Conservation (phyloP, 2,797 vertebrate genomes). For the Xyrichtys novacula region DNA sequence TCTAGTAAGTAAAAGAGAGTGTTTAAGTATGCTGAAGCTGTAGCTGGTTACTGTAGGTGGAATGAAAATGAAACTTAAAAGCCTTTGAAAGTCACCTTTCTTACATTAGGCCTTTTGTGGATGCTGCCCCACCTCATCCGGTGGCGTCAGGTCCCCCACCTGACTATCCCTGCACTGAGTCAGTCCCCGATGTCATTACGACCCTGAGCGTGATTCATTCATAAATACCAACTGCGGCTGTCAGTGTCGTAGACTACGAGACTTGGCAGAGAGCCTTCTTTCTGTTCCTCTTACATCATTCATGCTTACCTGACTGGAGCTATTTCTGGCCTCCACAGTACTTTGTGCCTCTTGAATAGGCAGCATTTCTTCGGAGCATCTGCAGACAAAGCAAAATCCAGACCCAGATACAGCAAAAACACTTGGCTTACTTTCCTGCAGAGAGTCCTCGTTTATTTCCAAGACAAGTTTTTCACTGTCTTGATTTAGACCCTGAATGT, state of each 20-base stretch:
- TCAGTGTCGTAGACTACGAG: conserved; percentile 71
- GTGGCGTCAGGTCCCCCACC: conserved; percentile 44
- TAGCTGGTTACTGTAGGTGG: neutral
- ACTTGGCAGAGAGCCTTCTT: conserved; percentile 71
- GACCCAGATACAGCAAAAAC: conserved; percentile 58
- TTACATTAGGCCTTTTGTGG: conserved; percentile 29
- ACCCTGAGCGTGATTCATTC: conserved; percentile 74
- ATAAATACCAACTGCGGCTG: conserved; percentile 73
- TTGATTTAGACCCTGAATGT: conserved; percentile 49
- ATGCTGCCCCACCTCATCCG: conserved; percentile 34
- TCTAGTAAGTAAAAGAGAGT: neutral
- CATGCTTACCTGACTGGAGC: conserved; percentile 78
- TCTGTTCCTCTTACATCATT: conserved; percentile 78
- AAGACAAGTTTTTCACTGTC: conserved; percentile 33
- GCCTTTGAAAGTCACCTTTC: conserved; percentile 55
- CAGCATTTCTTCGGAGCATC: conserved; percentile 66
- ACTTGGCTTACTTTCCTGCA: conserved; percentile 37
- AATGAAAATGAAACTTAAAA: conserved; percentile 16
- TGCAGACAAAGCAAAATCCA: conserved; percentile 66
- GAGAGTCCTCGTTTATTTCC: conserved; percentile 25
- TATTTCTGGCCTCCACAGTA: conserved; percentile 77
- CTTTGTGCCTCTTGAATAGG: conserved; percentile 67
- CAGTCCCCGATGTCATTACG: conserved; percentile 65
- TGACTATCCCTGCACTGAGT: conserved; percentile 56
- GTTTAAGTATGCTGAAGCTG: neutral